A percentile compares a stretch with the other conserved stretches of the same genome.
These are phyloP conservation scores for Syritta pipiens DNA, from an alignment of 2,888 invertebrate species.

Conservation along the genomic window DNA sequence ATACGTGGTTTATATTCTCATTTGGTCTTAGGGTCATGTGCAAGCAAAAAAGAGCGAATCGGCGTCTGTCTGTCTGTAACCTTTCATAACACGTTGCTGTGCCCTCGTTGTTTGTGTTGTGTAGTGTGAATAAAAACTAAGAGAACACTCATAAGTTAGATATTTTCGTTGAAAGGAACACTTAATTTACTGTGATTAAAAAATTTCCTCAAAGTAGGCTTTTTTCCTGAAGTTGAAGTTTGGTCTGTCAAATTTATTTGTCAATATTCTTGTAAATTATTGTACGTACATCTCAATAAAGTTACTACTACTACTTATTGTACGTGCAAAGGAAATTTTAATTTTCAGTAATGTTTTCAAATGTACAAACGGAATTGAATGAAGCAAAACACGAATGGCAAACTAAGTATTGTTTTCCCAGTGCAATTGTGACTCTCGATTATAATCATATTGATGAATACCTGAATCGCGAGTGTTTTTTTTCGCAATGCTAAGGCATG, in stretches of 20 bases:
- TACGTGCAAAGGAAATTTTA: too few species aligned
- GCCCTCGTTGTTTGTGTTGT: not conserved
- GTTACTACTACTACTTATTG: too few species aligned
- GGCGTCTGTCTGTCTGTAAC: too few species aligned
- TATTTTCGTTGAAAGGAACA: not conserved
- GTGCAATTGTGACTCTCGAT: not conserved
- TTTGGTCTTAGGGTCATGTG: too few species aligned
- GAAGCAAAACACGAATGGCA: not conserved
- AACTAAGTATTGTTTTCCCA: not conserved
- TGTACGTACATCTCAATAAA: too few species aligned
- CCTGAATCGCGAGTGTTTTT: conserved; percentile 10
- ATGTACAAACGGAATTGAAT: not conserved
- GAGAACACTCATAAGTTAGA: not conserved
- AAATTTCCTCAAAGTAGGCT: not conserved
- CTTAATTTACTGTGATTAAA: not conserved
- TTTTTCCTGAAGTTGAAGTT: not conserved
- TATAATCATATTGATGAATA: conserved; percentile 5
- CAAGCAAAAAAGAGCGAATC: too few species aligned
- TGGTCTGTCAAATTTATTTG: too few species aligned
- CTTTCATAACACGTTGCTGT: too few species aligned
- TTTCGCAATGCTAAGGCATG: conserved; percentile 15
- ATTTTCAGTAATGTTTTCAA: too few species aligned
- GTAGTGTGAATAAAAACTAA: not conserved
- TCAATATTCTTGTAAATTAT: too few species aligned
- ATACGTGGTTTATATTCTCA: too few species aligned